Conservation (phyloP, 2,797 vertebrate species). For the Protosalanx chinensis region DNA sequence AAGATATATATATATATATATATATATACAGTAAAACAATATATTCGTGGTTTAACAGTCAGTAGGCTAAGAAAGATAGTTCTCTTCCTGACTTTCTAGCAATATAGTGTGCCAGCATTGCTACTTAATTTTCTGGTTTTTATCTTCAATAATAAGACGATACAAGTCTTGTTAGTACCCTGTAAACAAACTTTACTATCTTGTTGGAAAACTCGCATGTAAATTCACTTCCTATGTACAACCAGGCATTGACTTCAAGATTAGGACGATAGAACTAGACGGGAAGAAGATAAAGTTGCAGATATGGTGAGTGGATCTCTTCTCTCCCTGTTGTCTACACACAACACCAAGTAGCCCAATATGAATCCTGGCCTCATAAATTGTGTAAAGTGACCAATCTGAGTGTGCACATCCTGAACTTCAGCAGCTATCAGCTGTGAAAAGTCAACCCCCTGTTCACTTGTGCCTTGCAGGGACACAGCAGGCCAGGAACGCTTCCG, state of each 20-base stretch:
- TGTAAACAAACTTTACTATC: background rate
- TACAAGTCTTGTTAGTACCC: too few species aligned
- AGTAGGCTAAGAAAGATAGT: too few species aligned
- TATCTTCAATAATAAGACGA: too few species aligned
- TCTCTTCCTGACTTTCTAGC: background rate
- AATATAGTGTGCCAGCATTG: background rate
- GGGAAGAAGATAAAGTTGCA: slow-evolving; percentile 97
- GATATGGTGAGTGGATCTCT: slow-evolving; percentile 83
- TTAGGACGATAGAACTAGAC: slow-evolving; percentile 94
- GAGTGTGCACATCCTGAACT: background rate
- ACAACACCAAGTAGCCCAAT: background rate
- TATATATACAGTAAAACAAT: too few species aligned
- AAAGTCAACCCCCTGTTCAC: background rate
- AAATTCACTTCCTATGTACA: slow-evolving; percentile 28
- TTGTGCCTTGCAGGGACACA: slow-evolving; percentile 82
- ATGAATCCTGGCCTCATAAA: background rate
- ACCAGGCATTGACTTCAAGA: slow-evolving; percentile 96
- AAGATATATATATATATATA: too few species aligned
- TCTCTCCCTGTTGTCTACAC: background rate
- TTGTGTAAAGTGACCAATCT: background rate
- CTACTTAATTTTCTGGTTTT: background rate
- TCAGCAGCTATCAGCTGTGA: background rate
- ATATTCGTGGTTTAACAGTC: too few species aligned
- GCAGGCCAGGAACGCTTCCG: slow-evolving; percentile 96
- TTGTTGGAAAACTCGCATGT: background rate